Conservation (phyloP, 2,113 vertebrate genomes). For the Mesocricetus auratus region DNA sequence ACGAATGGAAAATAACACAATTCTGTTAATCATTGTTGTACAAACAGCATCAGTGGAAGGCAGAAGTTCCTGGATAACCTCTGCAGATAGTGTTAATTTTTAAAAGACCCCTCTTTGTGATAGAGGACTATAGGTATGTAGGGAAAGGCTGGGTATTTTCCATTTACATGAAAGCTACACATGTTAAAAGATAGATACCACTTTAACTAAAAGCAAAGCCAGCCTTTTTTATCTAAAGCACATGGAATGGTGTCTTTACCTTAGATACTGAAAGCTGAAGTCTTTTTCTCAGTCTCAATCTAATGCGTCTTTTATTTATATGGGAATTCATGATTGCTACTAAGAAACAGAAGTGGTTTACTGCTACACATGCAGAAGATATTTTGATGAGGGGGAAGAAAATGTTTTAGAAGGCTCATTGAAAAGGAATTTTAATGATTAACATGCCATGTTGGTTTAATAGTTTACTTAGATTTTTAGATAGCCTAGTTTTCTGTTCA, state of each 20-base stretch:
- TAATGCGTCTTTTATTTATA: neutral
- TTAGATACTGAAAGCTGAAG: neutral
- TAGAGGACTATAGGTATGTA: neutral
- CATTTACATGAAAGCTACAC: slow-evolving; percentile 25
- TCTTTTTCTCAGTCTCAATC: neutral
- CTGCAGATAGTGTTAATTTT: neutral
- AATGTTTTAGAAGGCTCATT: slow-evolving; percentile 55
- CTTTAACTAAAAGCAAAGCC: slow-evolving; percentile 25
- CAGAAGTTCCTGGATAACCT: neutral
- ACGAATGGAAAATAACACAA: neutral
- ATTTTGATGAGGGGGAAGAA: neutral
- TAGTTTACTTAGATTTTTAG: slow-evolving; percentile 25
- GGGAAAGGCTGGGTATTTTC: neutral
- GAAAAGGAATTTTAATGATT: slow-evolving; percentile 74
- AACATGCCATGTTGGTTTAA: slow-evolving; percentile 34
- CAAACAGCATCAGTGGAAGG: neutral
- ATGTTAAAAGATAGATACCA: neutral
- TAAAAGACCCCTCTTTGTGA: neutral
- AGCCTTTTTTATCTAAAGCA: neutral
- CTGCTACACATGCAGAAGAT: neutral
- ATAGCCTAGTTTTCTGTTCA: slow-evolving; percentile 2
- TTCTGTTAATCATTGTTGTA: neutral
- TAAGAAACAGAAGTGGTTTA: neutral
- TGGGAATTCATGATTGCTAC: neutral
- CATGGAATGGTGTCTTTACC: neutral